Conservation (phyloP, 2,797 vertebrate genomes). For the Nannoperca australis region DNA sequence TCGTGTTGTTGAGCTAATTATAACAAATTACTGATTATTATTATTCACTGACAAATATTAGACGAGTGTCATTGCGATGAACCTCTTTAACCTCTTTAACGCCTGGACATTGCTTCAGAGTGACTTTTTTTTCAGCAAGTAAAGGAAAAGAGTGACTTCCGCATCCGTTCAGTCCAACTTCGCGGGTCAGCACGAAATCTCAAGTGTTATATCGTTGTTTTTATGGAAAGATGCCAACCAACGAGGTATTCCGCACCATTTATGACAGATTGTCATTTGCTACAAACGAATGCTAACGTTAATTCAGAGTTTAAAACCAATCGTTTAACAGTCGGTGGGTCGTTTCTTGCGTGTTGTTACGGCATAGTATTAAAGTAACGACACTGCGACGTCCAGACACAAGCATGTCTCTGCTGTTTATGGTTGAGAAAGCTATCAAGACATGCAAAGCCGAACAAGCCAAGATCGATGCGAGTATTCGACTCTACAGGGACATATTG, state of each 20-base stretch:
- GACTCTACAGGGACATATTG: constrained; percentile 72
- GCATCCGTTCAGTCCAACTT: constrained; percentile 54
- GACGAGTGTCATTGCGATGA: fast-evolving
- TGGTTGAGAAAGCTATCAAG: constrained; percentile 67
- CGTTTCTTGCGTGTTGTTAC: neutral
- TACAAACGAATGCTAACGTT: neutral
- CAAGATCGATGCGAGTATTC: constrained; percentile 66
- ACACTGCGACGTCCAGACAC: neutral
- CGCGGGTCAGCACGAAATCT: constrained; percentile 45
- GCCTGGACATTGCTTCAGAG: neutral
- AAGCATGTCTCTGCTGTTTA: constrained; percentile 74
- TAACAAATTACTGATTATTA: neutral
- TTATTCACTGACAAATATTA: neutral
- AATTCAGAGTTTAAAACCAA: neutral
- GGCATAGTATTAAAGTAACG: neutral
- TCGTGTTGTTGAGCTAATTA: neutral
- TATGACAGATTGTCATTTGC: fast-evolving
- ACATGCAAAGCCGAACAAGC: constrained; percentile 77
- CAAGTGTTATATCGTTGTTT: neutral
- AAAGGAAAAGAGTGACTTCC: constrained; percentile 62
- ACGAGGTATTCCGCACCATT: neutral
- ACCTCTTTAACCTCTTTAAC: fast-evolving
- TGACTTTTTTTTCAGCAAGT: neutral
- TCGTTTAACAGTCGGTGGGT: neutral
- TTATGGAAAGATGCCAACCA: neutral